Evolutionary conservation across 2,113 vertebrate species (phyloP).

Genomic region (Eudyptes chrysolophus): DNA sequence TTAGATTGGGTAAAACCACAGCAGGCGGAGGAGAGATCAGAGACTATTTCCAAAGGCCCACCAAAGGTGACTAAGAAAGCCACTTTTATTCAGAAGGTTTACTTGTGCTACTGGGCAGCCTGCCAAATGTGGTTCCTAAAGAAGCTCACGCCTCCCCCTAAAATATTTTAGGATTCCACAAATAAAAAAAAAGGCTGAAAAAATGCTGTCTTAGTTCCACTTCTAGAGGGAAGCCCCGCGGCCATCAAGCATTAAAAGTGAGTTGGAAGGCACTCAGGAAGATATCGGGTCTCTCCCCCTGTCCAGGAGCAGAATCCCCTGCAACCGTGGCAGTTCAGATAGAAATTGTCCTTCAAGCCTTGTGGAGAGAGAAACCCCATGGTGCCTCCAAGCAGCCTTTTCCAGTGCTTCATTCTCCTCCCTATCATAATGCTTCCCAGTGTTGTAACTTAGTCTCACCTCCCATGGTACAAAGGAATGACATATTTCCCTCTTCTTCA

Average conservation of each 20-base stretch:
- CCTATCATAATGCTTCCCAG: background rate
- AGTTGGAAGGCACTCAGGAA: background rate
- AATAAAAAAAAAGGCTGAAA: background rate
- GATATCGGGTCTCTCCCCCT: background rate
- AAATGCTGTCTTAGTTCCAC: background rate
- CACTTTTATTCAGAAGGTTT: background rate
- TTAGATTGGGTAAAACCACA: background rate
- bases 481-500: background rate
- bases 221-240: background rate
- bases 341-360: background rate
- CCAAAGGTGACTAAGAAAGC: background rate
- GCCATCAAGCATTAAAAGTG: background rate
- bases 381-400: background rate
- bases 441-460: background rate
- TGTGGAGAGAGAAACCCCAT: background rate
- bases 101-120: background rate
- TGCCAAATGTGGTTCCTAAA: background rate
- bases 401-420: background rate
- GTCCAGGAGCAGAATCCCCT: background rate
- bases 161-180: background rate
- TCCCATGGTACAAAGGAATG: background rate
- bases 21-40: background rate
- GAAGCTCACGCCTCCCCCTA: background rate
- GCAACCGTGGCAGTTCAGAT: background rate
- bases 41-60: background rate